A percentile compares a stretch with the other conserved stretches of the same genome.
phyloP scores from a whole-genome alignment of 2,888 invertebrate species.

The Agrochola lota region DNA sequence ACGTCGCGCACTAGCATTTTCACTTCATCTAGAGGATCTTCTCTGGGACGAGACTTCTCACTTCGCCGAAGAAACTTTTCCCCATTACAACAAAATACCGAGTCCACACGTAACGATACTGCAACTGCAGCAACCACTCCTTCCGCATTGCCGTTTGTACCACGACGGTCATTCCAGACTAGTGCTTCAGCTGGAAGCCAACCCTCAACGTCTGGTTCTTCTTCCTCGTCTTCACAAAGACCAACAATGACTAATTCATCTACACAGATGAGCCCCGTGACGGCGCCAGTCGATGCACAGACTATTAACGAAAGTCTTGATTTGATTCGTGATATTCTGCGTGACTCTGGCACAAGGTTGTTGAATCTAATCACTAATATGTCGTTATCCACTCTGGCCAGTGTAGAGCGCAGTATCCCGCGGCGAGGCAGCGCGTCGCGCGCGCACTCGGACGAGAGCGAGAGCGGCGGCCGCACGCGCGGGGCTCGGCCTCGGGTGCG shows the following conservation, averaged over 20 bases:
- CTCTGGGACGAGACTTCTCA: constrained; percentile 69
- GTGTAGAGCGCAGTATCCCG: constrained; percentile 76
- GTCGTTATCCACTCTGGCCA: constrained; percentile 84
- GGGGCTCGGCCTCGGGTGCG: constrained; percentile 73
- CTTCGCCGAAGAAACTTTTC: constrained; percentile 75
- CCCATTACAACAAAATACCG: constrained; percentile 63
- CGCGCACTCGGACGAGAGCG: constrained; percentile 78
- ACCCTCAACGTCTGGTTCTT: constrained; percentile 69
- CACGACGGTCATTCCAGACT: constrained; percentile 59
- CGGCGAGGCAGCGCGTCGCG: constrained; percentile 70
- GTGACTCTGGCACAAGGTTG: constrained; percentile 87
- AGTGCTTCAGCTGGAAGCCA: constrained; percentile 59
- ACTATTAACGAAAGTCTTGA: constrained; percentile 87
- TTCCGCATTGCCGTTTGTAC: constrained; percentile 50
- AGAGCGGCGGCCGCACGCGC: constrained; percentile 65
- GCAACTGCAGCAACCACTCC: constrained; percentile 48
- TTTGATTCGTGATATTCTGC: constrained; percentile 86
- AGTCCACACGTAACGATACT: constrained; percentile 51
- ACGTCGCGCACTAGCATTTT: constrained; percentile 85
- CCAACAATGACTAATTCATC: constrained; percentile 79
- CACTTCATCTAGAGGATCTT: constrained; percentile 77
- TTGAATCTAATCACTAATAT: constrained; percentile 87
- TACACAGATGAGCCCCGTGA: constrained; percentile 79
- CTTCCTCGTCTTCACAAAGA: constrained; percentile 67
- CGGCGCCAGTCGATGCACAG: constrained; percentile 82